Evolutionary conservation across 2,888 invertebrate genomes (phyloP), one percentile per base, ranked within the genome.

Genomic region (Marronus borbonicus): DNA sequence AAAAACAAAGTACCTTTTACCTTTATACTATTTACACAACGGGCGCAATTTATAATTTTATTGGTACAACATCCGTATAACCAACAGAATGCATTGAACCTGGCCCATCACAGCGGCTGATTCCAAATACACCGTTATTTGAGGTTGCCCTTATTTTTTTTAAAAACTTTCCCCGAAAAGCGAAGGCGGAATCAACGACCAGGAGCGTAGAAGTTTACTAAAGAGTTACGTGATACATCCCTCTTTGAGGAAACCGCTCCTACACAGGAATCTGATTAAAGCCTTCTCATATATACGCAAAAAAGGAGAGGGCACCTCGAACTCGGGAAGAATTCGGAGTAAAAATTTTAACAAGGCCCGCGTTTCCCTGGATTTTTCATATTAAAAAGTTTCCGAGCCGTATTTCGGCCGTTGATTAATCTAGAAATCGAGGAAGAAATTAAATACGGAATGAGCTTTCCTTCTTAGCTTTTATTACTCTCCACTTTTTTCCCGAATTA

Each of bases 341-440:
- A 44, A 44, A 44, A 44, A 44, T 65, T 65, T n/a, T n/a, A 55
- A 55, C 17, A 55, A 65, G 17, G 39, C 44, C 8, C 44, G 10
- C 44, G 44, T 68, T 68, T 68, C 28, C 12, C n/a, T 50, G 28
- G 50, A 68, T 68, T 68, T 50, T 49, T 50, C 49, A 68, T 68
- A 68, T 68, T 68, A 68, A 68, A 68, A 68, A 28, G 68, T 68
- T 66, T 28, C 0, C 50, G 44, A 12, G 12, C 44, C 44, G 28
- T 24, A 28, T 68, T 50, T 68, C 17, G 20, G 12, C n/a, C 12
- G 50, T 50, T 68, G 68, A 68, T 68, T 68, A 68, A 68, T 68
- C 52, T 68, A 68, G 28, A 68, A 68, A 50, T 50, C 17, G 44
- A 17, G 36, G 10, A 39, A 65, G 39, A 65, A 39, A 39, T 65